Percentiles rank a stretch among this genome's conserved stretches.
Evolutionary conservation across 2,888 invertebrate genomes (phyloP).

Genomic region (Phasia obesa): DNA sequence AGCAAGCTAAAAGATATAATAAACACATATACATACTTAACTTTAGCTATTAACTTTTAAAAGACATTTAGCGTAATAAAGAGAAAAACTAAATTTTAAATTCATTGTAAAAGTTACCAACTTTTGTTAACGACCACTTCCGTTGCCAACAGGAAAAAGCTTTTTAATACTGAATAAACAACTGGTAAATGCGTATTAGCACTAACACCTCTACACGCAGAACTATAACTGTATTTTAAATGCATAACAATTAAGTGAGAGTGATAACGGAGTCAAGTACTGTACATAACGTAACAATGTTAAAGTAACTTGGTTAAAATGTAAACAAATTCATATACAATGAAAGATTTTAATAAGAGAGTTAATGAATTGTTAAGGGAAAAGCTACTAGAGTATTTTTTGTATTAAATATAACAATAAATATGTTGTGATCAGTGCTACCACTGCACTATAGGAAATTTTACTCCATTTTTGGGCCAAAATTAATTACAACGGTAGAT

Average conservation of each 20-base stretch:
- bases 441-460: too few relatives aligned
- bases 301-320: background rate
- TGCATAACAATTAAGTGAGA: background rate
- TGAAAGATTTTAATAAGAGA: background rate
- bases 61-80: too few relatives aligned
- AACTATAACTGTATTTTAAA: background rate
- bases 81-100: slow-evolving; percentile 13
- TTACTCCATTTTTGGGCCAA: too few relatives aligned
- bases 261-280: background rate
- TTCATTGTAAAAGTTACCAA: slow-evolving; percentile 38
- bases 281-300: background rate
- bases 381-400: background rate
- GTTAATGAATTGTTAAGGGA: background rate
- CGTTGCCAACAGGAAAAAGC: slow-evolving; percentile 33
- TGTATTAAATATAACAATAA: too few relatives aligned
- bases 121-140: slow-evolving; percentile 45
- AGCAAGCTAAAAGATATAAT: background rate
- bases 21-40: background rate
- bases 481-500: too few relatives aligned
- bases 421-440: too few relatives aligned
- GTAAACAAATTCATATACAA: too few relatives aligned
- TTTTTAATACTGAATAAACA: slow-evolving; percentile 8
- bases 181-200: background rate
- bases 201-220: background rate
- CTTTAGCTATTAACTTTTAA: too few relatives aligned